These are phyloP conservation scores for Neoniphon sammara DNA, from an alignment of 2,797 vertebrate species.

Conservation along the genomic window DNA sequence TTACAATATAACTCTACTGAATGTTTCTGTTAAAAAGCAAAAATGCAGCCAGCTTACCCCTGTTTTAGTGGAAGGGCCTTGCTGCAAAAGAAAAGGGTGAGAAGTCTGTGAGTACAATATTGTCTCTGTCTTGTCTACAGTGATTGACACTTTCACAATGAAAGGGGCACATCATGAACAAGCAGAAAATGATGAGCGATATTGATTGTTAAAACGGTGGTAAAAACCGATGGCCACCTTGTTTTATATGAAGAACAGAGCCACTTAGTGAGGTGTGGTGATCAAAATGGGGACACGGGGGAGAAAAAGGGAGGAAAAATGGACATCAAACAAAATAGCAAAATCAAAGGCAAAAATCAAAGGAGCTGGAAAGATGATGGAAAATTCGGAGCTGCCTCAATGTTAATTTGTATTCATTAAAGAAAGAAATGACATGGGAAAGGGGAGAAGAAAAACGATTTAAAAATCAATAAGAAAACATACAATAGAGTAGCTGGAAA, in stretches of 20 bases:
- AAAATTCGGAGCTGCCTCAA: conserved; percentile 46
- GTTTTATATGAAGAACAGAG: conserved; percentile 59
- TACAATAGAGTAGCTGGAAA: conserved; percentile 56
- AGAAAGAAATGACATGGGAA: conserved; percentile 56
- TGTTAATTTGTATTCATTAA: conserved; percentile 55
- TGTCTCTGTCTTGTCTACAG: not conserved
- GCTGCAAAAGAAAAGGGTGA: conserved; percentile 50
- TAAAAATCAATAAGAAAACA: conserved; percentile 56
- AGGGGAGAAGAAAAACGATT: conserved; percentile 55
- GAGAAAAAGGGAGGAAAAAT: conserved; percentile 67
- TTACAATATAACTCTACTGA: not conserved
- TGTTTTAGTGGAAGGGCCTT: conserved; percentile 76
- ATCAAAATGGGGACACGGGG: conserved; percentile 44
- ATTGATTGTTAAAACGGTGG: conserved; percentile 58
- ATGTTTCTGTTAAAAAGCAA: not conserved
- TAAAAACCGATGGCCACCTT: conserved; percentile 50
- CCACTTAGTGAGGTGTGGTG: conserved; percentile 34
- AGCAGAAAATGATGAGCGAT: conserved; percentile 55
- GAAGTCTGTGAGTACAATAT: conserved; percentile 38
- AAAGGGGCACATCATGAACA: conserved; percentile 49
- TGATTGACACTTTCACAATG: conserved; percentile 28
- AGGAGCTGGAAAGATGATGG: conserved; percentile 50
- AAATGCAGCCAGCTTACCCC: conserved; percentile 67
- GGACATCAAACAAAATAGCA: conserved; percentile 56
- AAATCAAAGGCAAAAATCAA: conserved; percentile 58